Conservation (phyloP, 2,888 invertebrate species). For the Spodoptera exigua region DNA sequence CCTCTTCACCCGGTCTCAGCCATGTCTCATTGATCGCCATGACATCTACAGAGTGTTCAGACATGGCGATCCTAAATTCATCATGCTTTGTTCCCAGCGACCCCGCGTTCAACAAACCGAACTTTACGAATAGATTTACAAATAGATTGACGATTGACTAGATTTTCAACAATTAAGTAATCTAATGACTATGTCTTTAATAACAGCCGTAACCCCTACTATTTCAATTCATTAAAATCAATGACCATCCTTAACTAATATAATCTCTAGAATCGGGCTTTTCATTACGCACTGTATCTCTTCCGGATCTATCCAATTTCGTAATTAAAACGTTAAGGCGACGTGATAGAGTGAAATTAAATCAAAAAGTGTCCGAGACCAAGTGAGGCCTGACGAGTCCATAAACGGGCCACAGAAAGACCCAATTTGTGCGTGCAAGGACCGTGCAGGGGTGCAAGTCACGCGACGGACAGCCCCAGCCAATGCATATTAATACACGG, state of each 20-base stretch:
- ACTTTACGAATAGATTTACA: too few relatives aligned
- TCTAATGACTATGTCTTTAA: too few relatives aligned
- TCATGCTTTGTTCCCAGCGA: too few relatives aligned
- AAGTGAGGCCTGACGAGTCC: conserved; percentile 52
- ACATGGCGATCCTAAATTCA: too few relatives aligned
- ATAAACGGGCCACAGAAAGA: conserved; percentile 55
- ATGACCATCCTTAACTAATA: too few relatives aligned
- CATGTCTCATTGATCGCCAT: too few relatives aligned
- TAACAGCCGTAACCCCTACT: not conserved
- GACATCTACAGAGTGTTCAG: too few relatives aligned
- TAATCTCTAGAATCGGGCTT: conserved; percentile 12
- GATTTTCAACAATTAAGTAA: too few relatives aligned
- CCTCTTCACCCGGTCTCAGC: too few relatives aligned
- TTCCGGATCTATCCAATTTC: conserved; percentile 41
- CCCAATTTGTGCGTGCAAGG: conserved; percentile 64
- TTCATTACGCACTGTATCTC: conserved; percentile 31
- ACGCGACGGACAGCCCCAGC: conserved; percentile 69
- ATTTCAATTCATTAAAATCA: not conserved
- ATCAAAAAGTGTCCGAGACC: conserved; percentile 48
- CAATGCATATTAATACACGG: conserved; percentile 60
- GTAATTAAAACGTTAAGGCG: conserved; percentile 48
- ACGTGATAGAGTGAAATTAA: conserved; percentile 53
- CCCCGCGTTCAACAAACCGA: too few relatives aligned
- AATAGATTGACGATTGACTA: too few relatives aligned
- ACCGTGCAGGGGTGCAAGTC: conserved; percentile 70